Percentiles rank a stretch among this genome's conserved stretches.
Evolutionary conservation across 1,140 invertebrate species (phyloP).

Genomic region (Luehdorfia chinensis): DNA sequence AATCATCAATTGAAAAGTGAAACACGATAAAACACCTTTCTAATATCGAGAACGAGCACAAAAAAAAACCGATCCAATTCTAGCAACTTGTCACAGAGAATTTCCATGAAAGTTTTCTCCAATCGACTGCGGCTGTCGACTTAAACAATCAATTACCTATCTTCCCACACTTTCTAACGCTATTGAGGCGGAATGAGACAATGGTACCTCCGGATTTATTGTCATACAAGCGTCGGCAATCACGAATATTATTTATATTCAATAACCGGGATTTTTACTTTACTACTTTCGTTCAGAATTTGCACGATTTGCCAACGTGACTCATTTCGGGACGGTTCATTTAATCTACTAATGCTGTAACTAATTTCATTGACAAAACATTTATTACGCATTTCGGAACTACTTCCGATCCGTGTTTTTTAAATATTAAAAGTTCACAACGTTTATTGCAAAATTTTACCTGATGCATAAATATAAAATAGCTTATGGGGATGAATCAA

Average conservation of each 20-base stretch:
- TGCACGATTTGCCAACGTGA: conserved; percentile 23
- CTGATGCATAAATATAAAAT: too few relatives aligned
- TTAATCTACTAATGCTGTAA: not conserved
- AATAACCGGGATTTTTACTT: conserved; percentile 33
- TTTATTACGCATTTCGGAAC: too few relatives aligned
- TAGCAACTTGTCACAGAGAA: conserved; percentile 21
- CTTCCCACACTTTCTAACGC: conserved; percentile 67
- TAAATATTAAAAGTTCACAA: too few relatives aligned
- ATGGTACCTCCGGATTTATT: conserved; percentile 43
- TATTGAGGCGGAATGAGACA: conserved; percentile 56
- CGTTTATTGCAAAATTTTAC: too few relatives aligned
- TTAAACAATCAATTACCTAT: conserved; percentile 62
- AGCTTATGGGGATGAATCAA: too few relatives aligned
- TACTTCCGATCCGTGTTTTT: too few relatives aligned
- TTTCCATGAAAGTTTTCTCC: conserved; percentile 45
- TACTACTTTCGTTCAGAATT: conserved; percentile 32
- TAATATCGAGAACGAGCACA: conserved; percentile 33
- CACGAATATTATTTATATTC: conserved; percentile 39
- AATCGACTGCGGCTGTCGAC: conserved; percentile 24
- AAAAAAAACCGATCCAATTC: conserved; percentile 24
- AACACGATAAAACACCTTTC: conserved; percentile 25
- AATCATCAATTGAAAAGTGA: conserved; percentile 22
- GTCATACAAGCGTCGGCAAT: conserved; percentile 26
- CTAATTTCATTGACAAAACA: too few relatives aligned
- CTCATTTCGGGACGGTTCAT: not conserved